A percentile compares a stretch with the other conserved stretches of the same genome.
phyloP scores from a whole-genome alignment of 2,888 invertebrate species.

The Endomychus coccineus region DNA sequence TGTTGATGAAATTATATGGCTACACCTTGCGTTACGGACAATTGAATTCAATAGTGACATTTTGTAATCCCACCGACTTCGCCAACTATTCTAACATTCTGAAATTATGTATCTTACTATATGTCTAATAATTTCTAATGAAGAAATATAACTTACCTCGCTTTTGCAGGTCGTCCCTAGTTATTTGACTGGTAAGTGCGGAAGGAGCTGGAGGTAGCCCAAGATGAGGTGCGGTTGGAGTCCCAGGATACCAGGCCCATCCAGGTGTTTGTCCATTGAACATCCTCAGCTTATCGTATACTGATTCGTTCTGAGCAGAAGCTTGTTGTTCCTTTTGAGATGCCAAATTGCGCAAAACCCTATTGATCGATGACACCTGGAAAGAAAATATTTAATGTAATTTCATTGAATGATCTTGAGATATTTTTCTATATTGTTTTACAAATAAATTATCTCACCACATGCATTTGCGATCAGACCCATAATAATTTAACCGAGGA shows the following conservation, averaged over 20 bases:
- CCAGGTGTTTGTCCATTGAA: slow-evolving; percentile 86
- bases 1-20: too few relatives aligned
- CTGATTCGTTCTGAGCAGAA: slow-evolving; percentile 75
- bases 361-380: slow-evolving; percentile 96
- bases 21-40: too few relatives aligned
- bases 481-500: too few relatives aligned
- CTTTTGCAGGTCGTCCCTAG: slow-evolving; percentile 66
- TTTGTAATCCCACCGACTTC: too few relatives aligned
- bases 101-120: too few relatives aligned
- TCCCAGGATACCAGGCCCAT: slow-evolving; percentile 82
- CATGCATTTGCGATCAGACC: too few relatives aligned
- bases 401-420: too few relatives aligned
- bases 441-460: too few relatives aligned
- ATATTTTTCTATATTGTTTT: too few relatives aligned
- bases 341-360: slow-evolving; percentile 91
- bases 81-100: too few relatives aligned
- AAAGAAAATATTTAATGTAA: slow-evolving; percentile 28
- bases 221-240: slow-evolving; percentile 63
- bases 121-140: too few relatives aligned
- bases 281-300: slow-evolving; percentile 91
- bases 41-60: too few relatives aligned
- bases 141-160: slow-evolving; percentile 51
- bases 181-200: slow-evolving; percentile 50
- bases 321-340: slow-evolving; percentile 93
- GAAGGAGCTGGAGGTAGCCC: slow-evolving; percentile 48